Evolutionary conservation across 1,140 invertebrate genomes (phyloP), one percentile per base, ranked within the genome.

Genomic region (Armadillidium nasatum): DNA sequence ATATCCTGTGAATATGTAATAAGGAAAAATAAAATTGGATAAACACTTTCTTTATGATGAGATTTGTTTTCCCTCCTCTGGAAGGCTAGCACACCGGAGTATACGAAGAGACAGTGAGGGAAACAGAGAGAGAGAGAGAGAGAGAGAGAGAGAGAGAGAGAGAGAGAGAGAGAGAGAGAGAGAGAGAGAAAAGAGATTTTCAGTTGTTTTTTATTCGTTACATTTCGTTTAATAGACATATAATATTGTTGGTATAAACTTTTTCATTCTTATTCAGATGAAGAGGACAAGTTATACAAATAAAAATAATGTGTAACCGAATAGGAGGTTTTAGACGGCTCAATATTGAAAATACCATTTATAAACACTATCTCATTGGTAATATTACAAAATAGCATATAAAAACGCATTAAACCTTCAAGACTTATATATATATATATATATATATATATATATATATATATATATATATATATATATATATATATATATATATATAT

Each of bases 391-490:
- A 33, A 33, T 33, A 33, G 33, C 33, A 33, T 33, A 33, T 33
- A 33, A 33, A 33, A 33, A 33, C 1, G 33, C 33, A 33, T 33
- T 33, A 33, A 33, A 33, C 33, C 33, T 33, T 33, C 33, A 33
- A 33, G 33, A 33, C 2, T 33, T 33, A 33, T 33, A 33, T 67
- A 67, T 67, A 10, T 67, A 67, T 67, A 67, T 67, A 67, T 15
- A 67, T 67, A 67, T 67, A 67, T 67, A 15, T 15, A 67, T 67
- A 67, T 67, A 67, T 67, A 67, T 67, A 15, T 67, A 67, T 67
- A 67, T 67, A 67, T 67, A 67, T 67, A 67, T 67, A 67, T 67
- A 67, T 67, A 67, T 67, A 67, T 67, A 67, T 67, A 67, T 67
- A 67, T 67, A 67, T 67, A 15, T 67, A 67, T 67, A 67, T 67